Base-by-base conservation (phyloP, 2,113 vertebrate species). In the Pseudorhombus dupliciocellatus region DNA sequence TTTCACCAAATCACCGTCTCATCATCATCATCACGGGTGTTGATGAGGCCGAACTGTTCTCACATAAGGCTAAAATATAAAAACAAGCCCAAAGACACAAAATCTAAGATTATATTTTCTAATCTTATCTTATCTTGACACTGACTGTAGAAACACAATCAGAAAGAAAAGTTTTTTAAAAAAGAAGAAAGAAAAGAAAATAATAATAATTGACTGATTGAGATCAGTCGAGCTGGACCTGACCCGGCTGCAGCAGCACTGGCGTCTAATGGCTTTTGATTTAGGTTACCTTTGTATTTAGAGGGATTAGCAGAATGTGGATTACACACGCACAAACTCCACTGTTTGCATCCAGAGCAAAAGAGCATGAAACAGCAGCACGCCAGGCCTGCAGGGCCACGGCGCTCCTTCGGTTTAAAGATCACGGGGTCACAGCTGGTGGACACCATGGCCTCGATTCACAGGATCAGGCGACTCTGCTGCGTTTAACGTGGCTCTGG, bases 241-340 rank as follows among this genome's bases (percentile, higher is more conserved):
- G 6, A 26, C 48, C 24, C 15, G 21, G 1, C 31, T 59, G 67
- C 66, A 73, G 66, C 67, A 42, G 74, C 76, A 40, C 12, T 52
- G 75, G 52, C 10, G 55, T 81, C 71, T 77, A 80, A 77, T 79
- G 81, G 87, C 73, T 81, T 88, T 83, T 87, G 84, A 90, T 92
- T 90, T 86, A 90, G 90, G 88, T 89, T 89, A 87, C 90, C 88
- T 90, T 90, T 84, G 87, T 89, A 84, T 89, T 91, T 88, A 83
- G 85, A 75, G 4, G 70, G 89, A 90, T 91, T 91, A 92, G 26
- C 84, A 81, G 1, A 84, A 85, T 75, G 83, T 90, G 90, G 87
- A 90, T 90, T 88, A 88, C 68, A 80, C 26, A 6, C 75, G 25
- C 74, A 83, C 57, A 81, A 85, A 85, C 81, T 54, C 72, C 64